Conservation (phyloP, 2,797 vertebrate genomes). For the Emydoidea blandingii region DNA sequence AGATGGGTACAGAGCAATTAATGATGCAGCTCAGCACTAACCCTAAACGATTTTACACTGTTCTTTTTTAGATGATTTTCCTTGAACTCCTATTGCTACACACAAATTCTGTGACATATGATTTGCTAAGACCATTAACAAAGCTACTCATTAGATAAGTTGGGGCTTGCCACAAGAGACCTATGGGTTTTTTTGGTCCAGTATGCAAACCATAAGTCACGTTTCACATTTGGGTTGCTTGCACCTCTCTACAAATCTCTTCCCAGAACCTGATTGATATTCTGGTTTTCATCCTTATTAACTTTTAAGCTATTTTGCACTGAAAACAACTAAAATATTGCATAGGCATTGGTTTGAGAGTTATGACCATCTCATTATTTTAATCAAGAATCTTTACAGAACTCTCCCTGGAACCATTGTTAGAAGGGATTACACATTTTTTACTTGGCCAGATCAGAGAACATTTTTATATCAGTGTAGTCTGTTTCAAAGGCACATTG, state of each 20-base stretch:
- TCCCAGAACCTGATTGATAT: background rate
- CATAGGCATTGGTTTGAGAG: constrained; percentile 51
- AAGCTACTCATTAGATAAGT: accelerated
- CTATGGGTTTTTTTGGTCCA: background rate
- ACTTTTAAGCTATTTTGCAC: constrained; percentile 51
- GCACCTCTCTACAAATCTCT: background rate
- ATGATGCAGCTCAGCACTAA: background rate
- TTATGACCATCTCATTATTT: constrained; percentile 57
- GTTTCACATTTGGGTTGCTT: accelerated
- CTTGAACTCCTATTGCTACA: background rate
- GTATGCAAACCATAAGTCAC: background rate
- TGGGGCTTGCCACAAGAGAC: background rate
- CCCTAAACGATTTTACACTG: background rate
- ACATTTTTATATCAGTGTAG: constrained; percentile 78
- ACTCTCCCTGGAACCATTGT: constrained; percentile 32
- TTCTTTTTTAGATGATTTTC: background rate
- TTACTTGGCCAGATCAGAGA: constrained; percentile 70
- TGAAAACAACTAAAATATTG: constrained; percentile 21
- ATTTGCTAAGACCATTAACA: background rate
- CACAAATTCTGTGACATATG: background rate
- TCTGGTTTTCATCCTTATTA: background rate
- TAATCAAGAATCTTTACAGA: constrained; percentile 39
- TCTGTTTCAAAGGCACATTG: constrained; percentile 77
- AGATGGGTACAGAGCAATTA: background rate
- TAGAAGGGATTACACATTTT: constrained; percentile 61